Conservation (phyloP, 2,113 vertebrate species). For the Zingel zingel region DNA sequence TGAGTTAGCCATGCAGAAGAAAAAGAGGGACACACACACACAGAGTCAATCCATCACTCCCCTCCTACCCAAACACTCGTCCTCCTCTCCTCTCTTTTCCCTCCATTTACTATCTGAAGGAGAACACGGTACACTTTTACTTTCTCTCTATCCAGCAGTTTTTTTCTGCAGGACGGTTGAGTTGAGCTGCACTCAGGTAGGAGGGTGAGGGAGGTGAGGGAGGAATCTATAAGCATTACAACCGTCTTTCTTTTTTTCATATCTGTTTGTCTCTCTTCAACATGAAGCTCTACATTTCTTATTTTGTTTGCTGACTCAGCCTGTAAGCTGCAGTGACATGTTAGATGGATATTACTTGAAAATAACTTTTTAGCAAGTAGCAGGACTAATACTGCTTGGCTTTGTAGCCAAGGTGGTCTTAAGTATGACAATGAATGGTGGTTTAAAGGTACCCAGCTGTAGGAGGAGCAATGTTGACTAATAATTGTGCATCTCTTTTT, state of each 20-base stretch:
- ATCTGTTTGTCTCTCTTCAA: not conserved
- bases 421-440: not conserved
- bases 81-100: slow-evolving; percentile 33
- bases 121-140: slow-evolving; percentile 17
- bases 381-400: not conserved
- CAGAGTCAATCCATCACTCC: slow-evolving; percentile 40
- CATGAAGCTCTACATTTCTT: not conserved
- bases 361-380: not conserved
- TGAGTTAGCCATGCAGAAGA: slow-evolving; percentile 63
- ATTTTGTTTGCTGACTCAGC: not conserved
- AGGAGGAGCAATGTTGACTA: not conserved
- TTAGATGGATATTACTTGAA: not conserved
- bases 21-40: slow-evolving; percentile 15
- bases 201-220: not conserved
- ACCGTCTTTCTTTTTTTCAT: not conserved
- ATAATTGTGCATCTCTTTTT: not conserved
- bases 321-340: not conserved
- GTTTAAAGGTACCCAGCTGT: not conserved
- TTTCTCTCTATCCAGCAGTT: slow-evolving; percentile 3
- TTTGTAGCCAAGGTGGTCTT: not conserved
- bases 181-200: slow-evolving; percentile 52
- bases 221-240: not conserved
- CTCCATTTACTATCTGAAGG: slow-evolving; percentile 43
- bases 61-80: slow-evolving; percentile 35
- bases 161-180: slow-evolving; percentile 3